Percentiles rank a stretch among this genome's conserved stretches.
Conservation (phyloP, 2,888 invertebrate genomes). For the Sepioteuthis lessoniana region DNA sequence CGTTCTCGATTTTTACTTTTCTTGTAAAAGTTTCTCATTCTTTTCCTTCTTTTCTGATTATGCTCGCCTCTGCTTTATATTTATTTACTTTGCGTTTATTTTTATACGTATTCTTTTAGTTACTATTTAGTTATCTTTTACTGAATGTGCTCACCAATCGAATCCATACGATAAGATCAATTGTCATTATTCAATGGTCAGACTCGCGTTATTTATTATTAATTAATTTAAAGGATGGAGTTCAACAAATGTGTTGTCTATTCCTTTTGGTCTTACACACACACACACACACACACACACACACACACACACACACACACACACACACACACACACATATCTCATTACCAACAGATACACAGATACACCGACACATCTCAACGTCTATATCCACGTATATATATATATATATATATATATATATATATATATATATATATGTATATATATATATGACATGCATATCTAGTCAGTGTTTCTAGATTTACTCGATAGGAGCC, state of each 20-base stretch:
- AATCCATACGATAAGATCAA: background rate
- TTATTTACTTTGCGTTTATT: background rate
- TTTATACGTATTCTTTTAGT: background rate
- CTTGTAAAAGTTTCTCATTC: background rate
- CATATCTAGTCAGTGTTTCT: too few species aligned
- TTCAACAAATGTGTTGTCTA: background rate
- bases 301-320: background rate
- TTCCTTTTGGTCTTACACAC: background rate
- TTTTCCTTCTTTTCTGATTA: background rate
- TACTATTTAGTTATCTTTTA: background rate
- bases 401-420: background rate
- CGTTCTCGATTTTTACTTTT: background rate
- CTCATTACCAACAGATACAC: background rate
- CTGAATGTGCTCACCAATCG: background rate
- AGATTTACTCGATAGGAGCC: too few species aligned
- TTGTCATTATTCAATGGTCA: background rate
- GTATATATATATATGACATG: background rate
- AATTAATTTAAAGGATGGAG: background rate
- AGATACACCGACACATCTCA: background rate
- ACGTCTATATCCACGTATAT: background rate
- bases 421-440: too few species aligned
- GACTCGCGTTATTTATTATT: background rate
- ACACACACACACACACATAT: background rate
- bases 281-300: background rate
- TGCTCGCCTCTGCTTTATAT: background rate